Evolutionary conservation across 2,888 invertebrate species (phyloP), one percentile per base, ranked within the genome.

Genomic region (Rotaria socialis): DNA sequence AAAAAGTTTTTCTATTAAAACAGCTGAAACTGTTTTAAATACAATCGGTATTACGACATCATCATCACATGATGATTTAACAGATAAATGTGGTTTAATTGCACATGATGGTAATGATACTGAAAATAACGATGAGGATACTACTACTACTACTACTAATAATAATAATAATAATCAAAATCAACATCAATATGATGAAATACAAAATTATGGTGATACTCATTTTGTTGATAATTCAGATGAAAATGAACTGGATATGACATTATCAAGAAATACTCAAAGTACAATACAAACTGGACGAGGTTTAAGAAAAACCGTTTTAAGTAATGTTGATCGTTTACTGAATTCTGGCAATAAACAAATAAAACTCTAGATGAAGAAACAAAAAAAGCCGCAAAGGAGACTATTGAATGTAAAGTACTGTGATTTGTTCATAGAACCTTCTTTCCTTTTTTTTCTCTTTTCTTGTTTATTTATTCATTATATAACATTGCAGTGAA

Each of bases 11-110:
- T 47, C 80, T 22, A 47, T 47, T 2, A 80, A 80, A 80, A 80
- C 80, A 80, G 80, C 80, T 80, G 80, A 80, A n/a, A 47, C 80
- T 4, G 80, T 80, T 80, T 80, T 80, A 80, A 80, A 80, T 47
- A 80, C 80, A 24, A 80, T 80, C 19, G 80, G 80, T 35, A 80
- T 80, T 19, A 80, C 35, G 11, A 80, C 80, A 80, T 47, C 80
- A 47, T 14, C 75, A 47, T 43, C 22, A 24, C 35, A 47, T 80
- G 24, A 47, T 80, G 80, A 80, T 47, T 24, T 47, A 80, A 80
- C 80, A 11, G 80, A 80, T 80, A 80, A 80, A 47, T 80, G 80
- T 80, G 80, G 80, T n/a, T 47, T 80, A n/a, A 80, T 80, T 6
- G 43, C 80, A 43, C n/a, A 47, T 80, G 80, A 43, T n/a, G 80